Evolutionary conservation across 2,113 vertebrate genomes (phyloP).

Genomic region (Sialia sialis): DNA sequence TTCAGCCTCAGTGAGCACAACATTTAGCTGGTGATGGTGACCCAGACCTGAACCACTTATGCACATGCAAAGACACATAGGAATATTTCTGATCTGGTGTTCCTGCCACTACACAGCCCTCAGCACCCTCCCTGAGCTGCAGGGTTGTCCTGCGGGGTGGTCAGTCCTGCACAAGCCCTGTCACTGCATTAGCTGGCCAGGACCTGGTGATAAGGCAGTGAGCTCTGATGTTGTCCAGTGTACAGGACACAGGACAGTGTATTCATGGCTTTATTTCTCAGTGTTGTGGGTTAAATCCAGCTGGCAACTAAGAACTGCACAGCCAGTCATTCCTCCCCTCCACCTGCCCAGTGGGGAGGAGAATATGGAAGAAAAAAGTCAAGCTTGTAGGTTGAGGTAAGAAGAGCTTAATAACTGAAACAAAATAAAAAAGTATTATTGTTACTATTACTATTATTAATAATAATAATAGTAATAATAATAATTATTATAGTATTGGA

Average conservation of each 20-base stretch:
- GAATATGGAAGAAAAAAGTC: neutral
- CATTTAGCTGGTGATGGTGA: neutral
- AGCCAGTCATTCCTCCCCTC: neutral
- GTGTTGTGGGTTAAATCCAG: neutral
- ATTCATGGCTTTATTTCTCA: neutral
- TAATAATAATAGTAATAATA: too few species aligned
- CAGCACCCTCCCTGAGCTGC: neutral
- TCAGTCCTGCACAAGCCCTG: neutral
- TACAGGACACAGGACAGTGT: neutral
- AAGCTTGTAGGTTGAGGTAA: neutral
- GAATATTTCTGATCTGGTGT: neutral
- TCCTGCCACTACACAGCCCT: neutral
- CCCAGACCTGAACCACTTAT: neutral
- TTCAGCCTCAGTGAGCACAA: neutral
- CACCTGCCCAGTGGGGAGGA: neutral
- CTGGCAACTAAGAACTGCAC: neutral
- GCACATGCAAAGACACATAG: neutral
- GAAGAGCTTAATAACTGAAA: neutral
- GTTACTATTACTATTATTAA: too few species aligned
- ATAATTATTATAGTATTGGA: neutral
- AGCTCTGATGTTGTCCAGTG: neutral
- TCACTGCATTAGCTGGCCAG: accelerated
- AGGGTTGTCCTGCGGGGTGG: accelerated
- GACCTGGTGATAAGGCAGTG: neutral
- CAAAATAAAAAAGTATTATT: neutral